These are phyloP conservation scores for Mirounga angustirostris DNA, from an alignment of 2,113 vertebrate genomes.

Conservation along the genomic window DNA sequence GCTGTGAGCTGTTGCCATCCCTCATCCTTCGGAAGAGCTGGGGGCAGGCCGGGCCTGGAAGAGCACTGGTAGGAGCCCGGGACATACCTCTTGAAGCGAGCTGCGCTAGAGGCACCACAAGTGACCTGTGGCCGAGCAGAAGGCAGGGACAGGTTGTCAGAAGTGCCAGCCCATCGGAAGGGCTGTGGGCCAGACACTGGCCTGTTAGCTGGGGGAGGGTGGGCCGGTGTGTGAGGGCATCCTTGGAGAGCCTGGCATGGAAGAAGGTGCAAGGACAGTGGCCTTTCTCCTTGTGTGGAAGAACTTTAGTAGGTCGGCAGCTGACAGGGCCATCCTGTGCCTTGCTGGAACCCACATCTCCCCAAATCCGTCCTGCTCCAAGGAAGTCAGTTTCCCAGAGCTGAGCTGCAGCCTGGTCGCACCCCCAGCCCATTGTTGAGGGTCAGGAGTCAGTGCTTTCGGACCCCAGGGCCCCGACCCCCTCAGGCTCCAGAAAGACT, in stretches of 20 bases:
- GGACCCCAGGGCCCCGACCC: accelerated
- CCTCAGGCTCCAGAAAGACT: background rate
- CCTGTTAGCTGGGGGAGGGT: background rate
- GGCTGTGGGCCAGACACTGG: too few species aligned
- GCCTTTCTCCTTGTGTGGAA: background rate
- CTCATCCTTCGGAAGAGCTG: background rate
- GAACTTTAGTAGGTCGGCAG: background rate
- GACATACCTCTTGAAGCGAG: background rate
- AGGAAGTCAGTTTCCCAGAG: background rate
- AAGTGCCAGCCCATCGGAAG: background rate
- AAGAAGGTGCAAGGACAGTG: background rate
- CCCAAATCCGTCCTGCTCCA: background rate
- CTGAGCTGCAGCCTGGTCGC: background rate
- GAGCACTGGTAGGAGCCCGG: background rate
- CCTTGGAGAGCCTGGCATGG: background rate
- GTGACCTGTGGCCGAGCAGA: too few species aligned
- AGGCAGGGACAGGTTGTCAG: background rate
- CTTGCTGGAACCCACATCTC: background rate
- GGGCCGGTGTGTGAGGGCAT: background rate
- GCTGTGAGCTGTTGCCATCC: background rate
- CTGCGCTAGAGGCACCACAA: accelerated
- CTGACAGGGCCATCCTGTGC: background rate
- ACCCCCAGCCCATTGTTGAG: background rate
- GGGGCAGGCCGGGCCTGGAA: background rate
- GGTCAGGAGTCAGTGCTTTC: background rate